Percentiles rank a stretch among this genome's conserved stretches.
Conservation (phyloP, 2,888 invertebrate species). For the Pegoplata infirma region DNA sequence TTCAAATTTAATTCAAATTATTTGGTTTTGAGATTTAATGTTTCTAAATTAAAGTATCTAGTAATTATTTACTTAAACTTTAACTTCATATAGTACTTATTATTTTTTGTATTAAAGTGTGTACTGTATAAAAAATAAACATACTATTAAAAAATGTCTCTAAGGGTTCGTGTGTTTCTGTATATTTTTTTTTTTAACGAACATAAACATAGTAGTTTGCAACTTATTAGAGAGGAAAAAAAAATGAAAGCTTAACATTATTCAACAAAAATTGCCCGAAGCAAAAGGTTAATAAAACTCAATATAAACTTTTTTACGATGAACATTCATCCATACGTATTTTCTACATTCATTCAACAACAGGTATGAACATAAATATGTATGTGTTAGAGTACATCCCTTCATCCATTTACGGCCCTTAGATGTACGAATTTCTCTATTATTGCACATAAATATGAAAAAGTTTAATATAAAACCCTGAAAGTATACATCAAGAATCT, state of each 20-base stretch:
- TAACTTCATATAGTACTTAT: background rate
- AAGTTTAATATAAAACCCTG: too few relatives aligned
- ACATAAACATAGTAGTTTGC: conserved; percentile 25
- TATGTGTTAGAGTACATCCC: background rate
- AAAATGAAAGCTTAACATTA: conserved; percentile 31
- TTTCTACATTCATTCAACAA: conserved; percentile 21
- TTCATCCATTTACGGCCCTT: too few relatives aligned
- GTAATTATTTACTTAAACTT: conserved; percentile 1
- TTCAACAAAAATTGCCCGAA: conserved; percentile 52
- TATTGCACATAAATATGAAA: too few relatives aligned
- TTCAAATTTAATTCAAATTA: too few relatives aligned
- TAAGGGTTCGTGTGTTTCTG: conserved; percentile 25
- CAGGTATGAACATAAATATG: conserved; percentile 36
- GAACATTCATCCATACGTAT: conserved; percentile 13
- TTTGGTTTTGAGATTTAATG: too few relatives aligned
- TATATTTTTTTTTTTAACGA: conserved; percentile 33
- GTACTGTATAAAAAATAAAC: background rate
- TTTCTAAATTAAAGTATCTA: background rate
- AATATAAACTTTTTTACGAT: conserved; percentile 51
- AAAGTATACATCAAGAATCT: too few relatives aligned
- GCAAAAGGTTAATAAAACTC: conserved; percentile 61
- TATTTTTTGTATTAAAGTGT: background rate
- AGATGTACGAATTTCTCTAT: too few relatives aligned
- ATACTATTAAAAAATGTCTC: conserved; percentile 28
- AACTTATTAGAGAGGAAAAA: conserved; percentile 48